Conservation (phyloP, 2,113 vertebrate species). For the Barbus barbus region DNA sequence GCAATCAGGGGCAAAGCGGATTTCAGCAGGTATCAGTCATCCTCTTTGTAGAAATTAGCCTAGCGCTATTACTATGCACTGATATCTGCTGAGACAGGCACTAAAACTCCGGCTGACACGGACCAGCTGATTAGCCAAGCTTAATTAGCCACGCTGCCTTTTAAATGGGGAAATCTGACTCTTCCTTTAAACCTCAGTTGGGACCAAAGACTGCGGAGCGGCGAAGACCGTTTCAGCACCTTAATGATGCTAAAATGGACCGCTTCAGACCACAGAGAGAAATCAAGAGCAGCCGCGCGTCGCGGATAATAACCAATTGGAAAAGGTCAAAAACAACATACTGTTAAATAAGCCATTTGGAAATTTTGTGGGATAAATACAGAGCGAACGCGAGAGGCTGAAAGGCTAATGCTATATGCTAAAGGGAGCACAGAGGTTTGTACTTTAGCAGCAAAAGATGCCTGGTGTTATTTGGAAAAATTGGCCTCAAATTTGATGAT, state of each 20-base stretch:
- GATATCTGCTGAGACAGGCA: slow-evolving; percentile 55
- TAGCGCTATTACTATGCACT: slow-evolving; percentile 35
- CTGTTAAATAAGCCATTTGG: slow-evolving; percentile 21
- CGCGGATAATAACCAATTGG: slow-evolving; percentile 13
- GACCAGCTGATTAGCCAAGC: slow-evolving; percentile 52
- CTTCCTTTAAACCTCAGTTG: slow-evolving; percentile 55
- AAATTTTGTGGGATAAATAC: slow-evolving; percentile 5
- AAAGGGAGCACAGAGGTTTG: neutral
- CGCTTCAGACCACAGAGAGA: slow-evolving; percentile 19
- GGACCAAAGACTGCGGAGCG: slow-evolving; percentile 37
- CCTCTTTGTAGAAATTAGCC: slow-evolving; percentile 54
- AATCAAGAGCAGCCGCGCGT: slow-evolving; percentile 22
- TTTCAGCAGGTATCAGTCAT: slow-evolving; percentile 31
- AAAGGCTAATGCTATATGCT: slow-evolving; percentile 24
- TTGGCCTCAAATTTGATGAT: too few relatives aligned
- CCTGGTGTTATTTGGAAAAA: too few relatives aligned
- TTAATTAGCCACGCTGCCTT: slow-evolving; percentile 57
- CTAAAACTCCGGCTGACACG: slow-evolving; percentile 47
- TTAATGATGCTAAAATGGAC: slow-evolving; percentile 45
- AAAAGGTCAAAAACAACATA: slow-evolving; percentile 33
- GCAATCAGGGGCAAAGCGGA: slow-evolving; percentile 14
- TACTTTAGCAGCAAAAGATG: neutral
- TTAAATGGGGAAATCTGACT: slow-evolving; percentile 49
- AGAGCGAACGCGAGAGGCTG: neutral
- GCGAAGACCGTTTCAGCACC: slow-evolving; percentile 14